Evolutionary conservation across 2,888 invertebrate species (phyloP).

Genomic region (Aporophyla nigra): DNA sequence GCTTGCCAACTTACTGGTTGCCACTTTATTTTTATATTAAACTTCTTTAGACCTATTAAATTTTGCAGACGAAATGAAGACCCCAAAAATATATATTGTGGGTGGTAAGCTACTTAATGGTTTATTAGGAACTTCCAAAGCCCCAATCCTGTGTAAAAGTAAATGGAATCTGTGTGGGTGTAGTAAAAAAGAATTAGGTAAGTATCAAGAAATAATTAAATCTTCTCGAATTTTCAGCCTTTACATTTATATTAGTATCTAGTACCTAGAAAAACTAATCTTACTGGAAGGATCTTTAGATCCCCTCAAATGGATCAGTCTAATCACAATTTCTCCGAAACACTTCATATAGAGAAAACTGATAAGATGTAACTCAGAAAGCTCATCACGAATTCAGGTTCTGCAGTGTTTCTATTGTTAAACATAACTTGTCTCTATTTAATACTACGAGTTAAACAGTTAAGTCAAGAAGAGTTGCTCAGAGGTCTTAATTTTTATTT

Average conservation of each 20-base stretch:
- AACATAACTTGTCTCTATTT: neutral
- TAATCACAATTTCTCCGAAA: constrained; percentile 3
- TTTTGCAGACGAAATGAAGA: neutral
- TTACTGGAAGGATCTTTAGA: neutral
- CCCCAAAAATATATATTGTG: neutral
- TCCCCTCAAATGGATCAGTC: neutral
- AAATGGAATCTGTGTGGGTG: neutral
- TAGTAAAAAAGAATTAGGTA: neutral
- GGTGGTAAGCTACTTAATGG: neutral
- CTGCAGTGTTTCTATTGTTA: neutral
- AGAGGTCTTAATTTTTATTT: neutral
- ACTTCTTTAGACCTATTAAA: neutral
- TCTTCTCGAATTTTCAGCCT: neutral
- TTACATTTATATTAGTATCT: neutral
- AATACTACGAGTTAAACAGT: neutral
- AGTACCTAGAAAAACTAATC: neutral
- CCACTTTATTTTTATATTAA: neutral
- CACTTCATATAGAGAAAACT: constrained; percentile 2
- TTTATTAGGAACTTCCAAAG: neutral
- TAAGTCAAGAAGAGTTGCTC: neutral
- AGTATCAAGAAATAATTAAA: neutral
- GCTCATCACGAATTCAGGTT: constrained; percentile 9
- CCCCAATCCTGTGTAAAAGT: neutral
- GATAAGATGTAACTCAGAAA: neutral
- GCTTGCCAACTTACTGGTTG: neutral